phyloP scores from a whole-genome alignment of 1,140 invertebrate species.

The Aphelenchoides avenae region DNA sequence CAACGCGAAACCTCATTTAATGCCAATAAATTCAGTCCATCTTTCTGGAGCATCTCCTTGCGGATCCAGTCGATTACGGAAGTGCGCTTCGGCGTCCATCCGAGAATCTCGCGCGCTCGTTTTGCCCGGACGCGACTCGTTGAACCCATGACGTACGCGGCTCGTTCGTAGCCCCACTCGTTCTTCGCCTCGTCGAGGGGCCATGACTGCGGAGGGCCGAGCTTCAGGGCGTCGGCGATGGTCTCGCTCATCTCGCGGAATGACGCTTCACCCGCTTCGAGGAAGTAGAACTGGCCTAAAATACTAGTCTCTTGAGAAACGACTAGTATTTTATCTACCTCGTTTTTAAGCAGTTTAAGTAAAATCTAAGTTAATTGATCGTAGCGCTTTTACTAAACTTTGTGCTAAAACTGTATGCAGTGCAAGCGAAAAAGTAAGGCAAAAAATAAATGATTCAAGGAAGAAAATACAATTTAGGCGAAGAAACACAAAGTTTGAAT shows the following conservation, averaged over 20 bases:
- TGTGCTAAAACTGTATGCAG: too few species aligned
- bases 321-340: too few species aligned
- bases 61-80: constrained; percentile 5
- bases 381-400: too few species aligned
- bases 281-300: constrained; percentile 2
- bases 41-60: neutral
- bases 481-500: too few species aligned
- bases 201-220: neutral
- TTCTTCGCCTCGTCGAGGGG: constrained; percentile 4
- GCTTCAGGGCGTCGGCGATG: neutral
- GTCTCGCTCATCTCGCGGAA: constrained; percentile 4
- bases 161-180: constrained; percentile 6
- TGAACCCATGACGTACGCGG: neutral
- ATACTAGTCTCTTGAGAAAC: too few species aligned
- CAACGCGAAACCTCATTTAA: too few species aligned
- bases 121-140: neutral
- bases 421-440: too few species aligned
- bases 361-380: too few species aligned
- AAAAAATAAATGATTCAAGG: too few species aligned
- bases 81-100: constrained; percentile 2
- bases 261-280: constrained; percentile 1
- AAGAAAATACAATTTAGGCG: too few species aligned
- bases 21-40: neutral
- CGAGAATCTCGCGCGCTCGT: constrained; percentile 1
- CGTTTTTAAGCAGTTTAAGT: too few species aligned